Evolutionary conservation across 2,888 invertebrate species (phyloP).

Genomic region (Drosophila heteroneura): DNA sequence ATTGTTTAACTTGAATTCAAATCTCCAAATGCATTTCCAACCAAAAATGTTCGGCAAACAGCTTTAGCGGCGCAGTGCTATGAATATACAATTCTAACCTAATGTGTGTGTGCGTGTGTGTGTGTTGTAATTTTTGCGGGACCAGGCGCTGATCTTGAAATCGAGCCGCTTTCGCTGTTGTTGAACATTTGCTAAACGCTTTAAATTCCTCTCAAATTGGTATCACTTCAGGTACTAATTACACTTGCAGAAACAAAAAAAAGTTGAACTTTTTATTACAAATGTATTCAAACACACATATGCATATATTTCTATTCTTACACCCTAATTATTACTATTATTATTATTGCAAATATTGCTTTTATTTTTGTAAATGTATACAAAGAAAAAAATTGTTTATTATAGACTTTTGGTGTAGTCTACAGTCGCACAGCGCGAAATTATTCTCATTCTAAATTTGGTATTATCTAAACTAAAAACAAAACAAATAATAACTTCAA

Average conservation of each 20-base stretch:
- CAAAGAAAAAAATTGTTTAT: conserved; percentile 57
- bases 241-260: conserved; percentile 46
- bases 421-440: conserved; percentile 45
- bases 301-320: conserved; percentile 47
- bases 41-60: conserved; percentile 41
- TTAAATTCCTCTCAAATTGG: conserved; percentile 54
- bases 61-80: conserved; percentile 46
- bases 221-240: conserved; percentile 30
- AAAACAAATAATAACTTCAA: conserved; percentile 44
- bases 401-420: conserved; percentile 47
- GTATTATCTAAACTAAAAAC: conserved; percentile 59
- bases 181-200: conserved; percentile 54
- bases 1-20: conserved; percentile 89
- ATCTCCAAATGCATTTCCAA: conserved; percentile 56
- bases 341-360: conserved; percentile 59
- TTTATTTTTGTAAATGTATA: conserved; percentile 71
- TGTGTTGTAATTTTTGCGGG: conserved; percentile 60
- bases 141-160: conserved; percentile 51
- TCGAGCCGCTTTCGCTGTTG: conserved; percentile 35
- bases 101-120: conserved; percentile 30
- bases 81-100: conserved; percentile 29
- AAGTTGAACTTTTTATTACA: conserved; percentile 69
- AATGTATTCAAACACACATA: conserved; percentile 46
- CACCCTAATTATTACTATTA: conserved; percentile 62
- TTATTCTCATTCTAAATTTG: conserved; percentile 64